Evolutionary conservation across 2,888 invertebrate species (phyloP).

Genomic region (Antheraea yamamai): DNA sequence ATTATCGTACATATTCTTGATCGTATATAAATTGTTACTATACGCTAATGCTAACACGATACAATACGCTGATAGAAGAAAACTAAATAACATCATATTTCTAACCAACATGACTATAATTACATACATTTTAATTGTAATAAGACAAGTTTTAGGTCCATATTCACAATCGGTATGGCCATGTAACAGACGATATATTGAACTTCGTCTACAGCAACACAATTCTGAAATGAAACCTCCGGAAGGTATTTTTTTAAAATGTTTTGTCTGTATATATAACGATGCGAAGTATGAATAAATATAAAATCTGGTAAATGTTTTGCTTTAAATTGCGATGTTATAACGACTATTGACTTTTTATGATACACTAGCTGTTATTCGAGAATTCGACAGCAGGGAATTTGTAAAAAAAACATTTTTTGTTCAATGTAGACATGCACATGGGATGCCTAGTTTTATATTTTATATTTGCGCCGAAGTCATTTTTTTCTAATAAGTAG

Average conservation of each 20-base stretch:
- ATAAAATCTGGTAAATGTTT: too few species aligned
- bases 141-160: background rate
- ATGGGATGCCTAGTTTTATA: too few species aligned
- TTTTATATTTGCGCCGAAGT: too few species aligned
- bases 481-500: too few species aligned
- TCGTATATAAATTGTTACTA: conserved; percentile 32
- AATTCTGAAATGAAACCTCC: background rate
- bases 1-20: conserved; percentile 18
- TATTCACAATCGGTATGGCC: background rate
- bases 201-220: background rate
- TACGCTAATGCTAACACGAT: conserved; percentile 25
- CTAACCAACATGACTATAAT: background rate
- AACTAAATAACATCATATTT: conserved; percentile 1
- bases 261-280: too few species aligned
- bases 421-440: too few species aligned
- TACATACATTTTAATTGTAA: background rate
- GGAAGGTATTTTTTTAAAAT: background rate
- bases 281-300: too few species aligned
- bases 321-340: too few species aligned
- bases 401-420: too few species aligned
- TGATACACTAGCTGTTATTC: too few species aligned
- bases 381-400: too few species aligned
- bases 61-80: background rate
- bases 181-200: background rate
- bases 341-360: too few species aligned